Evolutionary conservation across 2,888 invertebrate genomes (phyloP).

Genomic region (Suillia variegata): DNA sequence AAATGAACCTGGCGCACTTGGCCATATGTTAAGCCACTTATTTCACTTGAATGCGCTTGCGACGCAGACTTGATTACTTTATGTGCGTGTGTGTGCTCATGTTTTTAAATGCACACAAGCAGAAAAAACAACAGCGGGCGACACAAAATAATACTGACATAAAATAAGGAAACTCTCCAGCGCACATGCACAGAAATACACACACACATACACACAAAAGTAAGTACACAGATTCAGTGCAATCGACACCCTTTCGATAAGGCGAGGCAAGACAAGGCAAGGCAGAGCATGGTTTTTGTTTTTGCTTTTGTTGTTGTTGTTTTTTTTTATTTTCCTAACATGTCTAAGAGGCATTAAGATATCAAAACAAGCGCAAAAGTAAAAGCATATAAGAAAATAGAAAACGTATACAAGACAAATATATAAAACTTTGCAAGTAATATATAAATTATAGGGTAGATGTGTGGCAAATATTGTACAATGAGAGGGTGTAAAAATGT

Average conservation of each 20-base stretch:
- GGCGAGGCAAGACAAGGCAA: no score
- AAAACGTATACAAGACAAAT: not conserved
- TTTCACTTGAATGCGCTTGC: constrained; percentile 17
- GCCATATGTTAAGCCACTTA: constrained; percentile 21
- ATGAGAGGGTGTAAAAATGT: no score
- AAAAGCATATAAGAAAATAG: not conserved
- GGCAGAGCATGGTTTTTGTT: no score
- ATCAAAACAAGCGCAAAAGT: constrained; percentile 12
- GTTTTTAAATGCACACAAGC: no score
- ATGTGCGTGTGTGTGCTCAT: not conserved
- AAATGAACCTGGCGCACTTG: constrained; percentile 17
- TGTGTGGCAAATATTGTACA: not conserved
- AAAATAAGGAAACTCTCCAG: not conserved
- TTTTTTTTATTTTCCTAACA: constrained; percentile 4
- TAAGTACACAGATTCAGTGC: not conserved
- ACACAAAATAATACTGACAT: not conserved
- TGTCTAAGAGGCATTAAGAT: constrained; percentile 15
- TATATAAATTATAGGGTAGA: not conserved
- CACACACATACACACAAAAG: not conserved
- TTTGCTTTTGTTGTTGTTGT: no score
- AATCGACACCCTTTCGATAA: not conserved
- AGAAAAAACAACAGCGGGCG: not conserved
- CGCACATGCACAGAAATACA: not conserved
- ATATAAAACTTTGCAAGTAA: not conserved
- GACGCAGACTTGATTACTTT: constrained; percentile 13